Percentiles rank a stretch among this genome's conserved stretches.
Conservation (phyloP, 2,113 vertebrate genomes). For the Tachycineta bicolor region DNA sequence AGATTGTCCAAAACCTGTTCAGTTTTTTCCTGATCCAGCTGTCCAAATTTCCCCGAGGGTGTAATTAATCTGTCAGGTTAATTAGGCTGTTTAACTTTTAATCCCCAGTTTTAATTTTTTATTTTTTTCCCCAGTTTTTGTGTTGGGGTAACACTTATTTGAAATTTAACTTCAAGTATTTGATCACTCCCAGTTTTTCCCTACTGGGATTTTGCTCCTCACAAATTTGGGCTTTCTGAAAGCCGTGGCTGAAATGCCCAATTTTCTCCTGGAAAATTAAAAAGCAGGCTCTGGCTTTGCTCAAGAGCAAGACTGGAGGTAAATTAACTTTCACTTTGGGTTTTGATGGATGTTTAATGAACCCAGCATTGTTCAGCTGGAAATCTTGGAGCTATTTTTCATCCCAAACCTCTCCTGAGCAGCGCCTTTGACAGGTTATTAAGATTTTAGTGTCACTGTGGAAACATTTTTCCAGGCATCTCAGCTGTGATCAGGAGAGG, state of each 20-base stretch:
- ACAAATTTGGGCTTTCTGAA: not conserved
- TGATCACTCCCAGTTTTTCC: not conserved
- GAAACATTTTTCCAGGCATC: conserved; percentile 51
- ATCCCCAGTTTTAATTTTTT: too few relatives aligned
- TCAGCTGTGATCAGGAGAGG: not conserved
- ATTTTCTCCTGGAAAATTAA: conserved; percentile 20
- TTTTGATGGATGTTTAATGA: conserved; percentile 57
- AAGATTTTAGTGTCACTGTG: conserved; percentile 47
- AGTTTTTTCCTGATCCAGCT: not conserved
- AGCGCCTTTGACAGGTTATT: conserved; percentile 23
- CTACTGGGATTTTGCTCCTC: not conserved
- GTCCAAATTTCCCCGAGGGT: not conserved
- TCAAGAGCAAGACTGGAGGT: not conserved
- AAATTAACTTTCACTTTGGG: conserved; percentile 56
- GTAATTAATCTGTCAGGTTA: not conserved
- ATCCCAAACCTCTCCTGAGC: conserved; percentile 10
- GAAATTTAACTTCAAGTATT: not conserved
- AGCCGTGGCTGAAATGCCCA: not conserved
- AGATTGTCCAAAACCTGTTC: not conserved
- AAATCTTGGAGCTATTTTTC: conserved; percentile 45
- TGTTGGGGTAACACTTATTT: not conserved
- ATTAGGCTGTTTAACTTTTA: not conserved
- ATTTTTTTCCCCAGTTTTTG: not conserved
- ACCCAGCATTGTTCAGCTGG: conserved; percentile 27
- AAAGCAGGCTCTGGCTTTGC: conserved; percentile 8